phyloP scores from a whole-genome alignment of 2,113 vertebrate genomes.

The Esox niger region DNA sequence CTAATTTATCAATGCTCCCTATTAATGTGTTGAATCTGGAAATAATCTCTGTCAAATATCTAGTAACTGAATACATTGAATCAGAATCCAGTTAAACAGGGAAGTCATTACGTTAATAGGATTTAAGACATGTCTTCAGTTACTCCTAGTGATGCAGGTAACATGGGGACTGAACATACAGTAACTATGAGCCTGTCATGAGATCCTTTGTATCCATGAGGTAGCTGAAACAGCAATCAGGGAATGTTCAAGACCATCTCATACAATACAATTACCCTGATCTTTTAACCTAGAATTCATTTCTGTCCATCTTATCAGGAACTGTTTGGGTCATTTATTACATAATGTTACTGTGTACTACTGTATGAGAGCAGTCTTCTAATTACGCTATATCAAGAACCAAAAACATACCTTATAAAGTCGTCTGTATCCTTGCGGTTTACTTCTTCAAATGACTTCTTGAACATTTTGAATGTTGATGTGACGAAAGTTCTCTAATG shows the following conservation, averaged over 20 bases:
- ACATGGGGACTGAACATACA: constrained; percentile 25
- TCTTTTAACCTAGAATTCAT: too few species aligned
- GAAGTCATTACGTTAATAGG: constrained; percentile 67
- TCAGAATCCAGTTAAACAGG: constrained; percentile 66
- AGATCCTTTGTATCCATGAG: constrained; percentile 11
- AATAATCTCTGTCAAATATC: constrained; percentile 53
- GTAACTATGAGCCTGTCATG: constrained; percentile 21
- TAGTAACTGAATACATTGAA: constrained; percentile 57
- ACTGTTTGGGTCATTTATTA: too few species aligned
- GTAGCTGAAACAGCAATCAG: background rate
- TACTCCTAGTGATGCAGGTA: constrained; percentile 51
- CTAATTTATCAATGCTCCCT: constrained; percentile 17
- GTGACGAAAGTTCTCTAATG: constrained; percentile 7
- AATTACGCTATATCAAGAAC: too few species aligned
- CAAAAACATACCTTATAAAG: constrained; percentile 8
- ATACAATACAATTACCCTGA: constrained; percentile 32
- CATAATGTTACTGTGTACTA: too few species aligned
- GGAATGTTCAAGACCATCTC: background rate
- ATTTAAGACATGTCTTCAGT: constrained; percentile 52
- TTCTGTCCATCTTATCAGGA: too few species aligned
- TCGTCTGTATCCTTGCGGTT: background rate
- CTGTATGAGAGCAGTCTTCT: too few species aligned
- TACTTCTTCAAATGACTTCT: constrained; percentile 49
- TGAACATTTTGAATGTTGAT: constrained; percentile 57
- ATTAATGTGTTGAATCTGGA: constrained; percentile 29